A percentile compares a stretch with the other conserved stretches of the same genome.
These are phyloP conservation scores for Amyelois transitella DNA, from an alignment of 1,140 invertebrate species.

Conservation along the genomic window DNA sequence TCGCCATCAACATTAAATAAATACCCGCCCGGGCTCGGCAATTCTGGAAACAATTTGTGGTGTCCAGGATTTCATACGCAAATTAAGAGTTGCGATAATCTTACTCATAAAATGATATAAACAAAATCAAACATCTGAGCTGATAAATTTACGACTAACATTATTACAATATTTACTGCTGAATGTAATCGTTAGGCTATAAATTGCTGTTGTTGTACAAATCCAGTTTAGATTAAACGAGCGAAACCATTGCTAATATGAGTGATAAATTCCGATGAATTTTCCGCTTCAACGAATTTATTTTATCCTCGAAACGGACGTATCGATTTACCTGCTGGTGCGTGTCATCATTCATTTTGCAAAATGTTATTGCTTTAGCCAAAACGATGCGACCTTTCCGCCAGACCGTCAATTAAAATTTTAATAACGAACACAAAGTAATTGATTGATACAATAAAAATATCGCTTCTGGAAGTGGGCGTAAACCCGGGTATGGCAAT, in stretches of 20 bases:
- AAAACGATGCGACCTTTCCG: conserved; percentile 31
- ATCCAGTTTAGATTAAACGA: conserved; percentile 9
- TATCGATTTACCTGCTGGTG: conserved; percentile 51
- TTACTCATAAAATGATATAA: background rate
- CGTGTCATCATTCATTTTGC: conserved; percentile 53
- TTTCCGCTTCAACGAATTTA: conserved; percentile 62
- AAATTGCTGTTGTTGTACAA: background rate
- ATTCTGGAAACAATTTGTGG: conserved; percentile 9
- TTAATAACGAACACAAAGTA: conserved; percentile 46
- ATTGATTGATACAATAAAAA: conserved; percentile 60
- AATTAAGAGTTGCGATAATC: background rate
- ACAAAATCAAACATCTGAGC: background rate
- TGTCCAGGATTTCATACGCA: background rate
- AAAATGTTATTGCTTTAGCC: conserved; percentile 45
- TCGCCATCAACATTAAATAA: conserved; percentile 37
- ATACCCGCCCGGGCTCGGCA: conserved; percentile 12
- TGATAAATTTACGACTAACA: background rate
- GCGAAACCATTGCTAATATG: conserved; percentile 32
- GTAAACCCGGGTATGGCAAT: conserved; percentile 22
- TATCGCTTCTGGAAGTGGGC: conserved; percentile 29
- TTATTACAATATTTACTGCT: background rate
- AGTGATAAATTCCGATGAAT: conserved; percentile 59
- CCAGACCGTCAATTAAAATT: conserved; percentile 42
- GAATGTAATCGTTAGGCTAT: background rate
- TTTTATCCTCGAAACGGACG: conserved; percentile 53